Evolutionary conservation across 2,797 vertebrate genomes (phyloP).

Genomic region (Epinephelus coioides): DNA sequence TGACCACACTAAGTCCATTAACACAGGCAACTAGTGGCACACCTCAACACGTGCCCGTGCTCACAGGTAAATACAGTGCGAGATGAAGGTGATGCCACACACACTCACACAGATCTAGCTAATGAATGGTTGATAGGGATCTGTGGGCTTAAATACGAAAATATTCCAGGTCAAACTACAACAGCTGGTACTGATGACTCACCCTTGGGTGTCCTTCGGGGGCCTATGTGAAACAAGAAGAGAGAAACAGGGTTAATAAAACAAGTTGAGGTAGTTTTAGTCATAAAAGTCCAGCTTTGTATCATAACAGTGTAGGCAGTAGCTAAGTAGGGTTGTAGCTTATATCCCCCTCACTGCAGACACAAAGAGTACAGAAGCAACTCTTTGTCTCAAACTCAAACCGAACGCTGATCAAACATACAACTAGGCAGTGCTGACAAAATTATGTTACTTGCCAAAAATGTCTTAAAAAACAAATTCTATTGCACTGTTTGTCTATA

Average conservation of each 20-base stretch:
- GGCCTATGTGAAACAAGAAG: constrained; percentile 80
- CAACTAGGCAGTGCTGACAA: too few species aligned
- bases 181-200: constrained; percentile 61
- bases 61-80: constrained; percentile 52
- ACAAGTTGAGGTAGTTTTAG: not conserved
- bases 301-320: too few species aligned
- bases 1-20: constrained; percentile 75
- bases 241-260: constrained; percentile 8
- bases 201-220: constrained; percentile 87
- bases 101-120: constrained; percentile 22
- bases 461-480: too few species aligned
- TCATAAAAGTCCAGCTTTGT: too few species aligned
- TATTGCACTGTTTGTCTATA: too few species aligned
- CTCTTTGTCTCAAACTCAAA: too few species aligned
- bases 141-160: constrained; percentile 49
- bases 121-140: constrained; percentile 45
- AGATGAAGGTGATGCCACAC: constrained; percentile 38
- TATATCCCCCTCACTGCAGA: too few species aligned
- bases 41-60: constrained; percentile 52
- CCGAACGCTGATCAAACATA: too few species aligned
- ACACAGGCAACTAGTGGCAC: constrained; percentile 63
- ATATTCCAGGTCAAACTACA: constrained; percentile 29
- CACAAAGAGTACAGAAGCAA: too few species aligned
- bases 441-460: too few species aligned
- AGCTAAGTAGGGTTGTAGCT: too few species aligned